Percentiles rank a stretch among this genome's conserved stretches.
These are phyloP conservation scores for Paralichthys olivaceus DNA, from an alignment of 2,113 vertebrate species.

Conservation along the genomic window DNA sequence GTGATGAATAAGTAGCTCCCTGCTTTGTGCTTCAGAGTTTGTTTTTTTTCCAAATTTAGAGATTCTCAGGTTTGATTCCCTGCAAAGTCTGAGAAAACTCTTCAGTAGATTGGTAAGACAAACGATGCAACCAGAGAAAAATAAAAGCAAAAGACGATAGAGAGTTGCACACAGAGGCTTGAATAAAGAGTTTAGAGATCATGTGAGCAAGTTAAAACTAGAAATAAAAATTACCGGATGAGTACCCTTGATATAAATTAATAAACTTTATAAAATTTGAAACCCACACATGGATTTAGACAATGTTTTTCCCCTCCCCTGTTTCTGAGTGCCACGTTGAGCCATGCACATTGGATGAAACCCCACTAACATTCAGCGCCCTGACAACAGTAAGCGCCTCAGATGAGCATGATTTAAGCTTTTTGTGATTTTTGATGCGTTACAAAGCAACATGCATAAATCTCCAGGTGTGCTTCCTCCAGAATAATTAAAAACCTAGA, in stretches of 20 bases:
- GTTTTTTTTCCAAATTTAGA: conserved; percentile 42
- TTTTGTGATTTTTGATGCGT: conserved; percentile 16
- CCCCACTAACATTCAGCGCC: conserved; percentile 44
- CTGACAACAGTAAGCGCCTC: conserved; percentile 35
- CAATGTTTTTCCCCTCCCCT: conserved; percentile 33
- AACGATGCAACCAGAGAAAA: not conserved
- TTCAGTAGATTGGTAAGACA: conserved; percentile 35
- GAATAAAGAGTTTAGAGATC: conserved; percentile 52
- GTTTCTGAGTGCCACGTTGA: conserved; percentile 56
- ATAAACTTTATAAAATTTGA: conserved; percentile 71
- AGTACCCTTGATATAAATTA: conserved; percentile 68
- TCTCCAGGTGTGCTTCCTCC: conserved; percentile 50
- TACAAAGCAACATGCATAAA: conserved; percentile 65
- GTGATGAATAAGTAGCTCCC: conserved; percentile 49
- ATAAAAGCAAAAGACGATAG: conserved; percentile 35
- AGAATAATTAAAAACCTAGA: conserved; percentile 33
- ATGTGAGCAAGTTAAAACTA: conserved; percentile 44
- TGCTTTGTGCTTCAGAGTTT: conserved; percentile 72
- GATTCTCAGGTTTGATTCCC: conserved; percentile 57
- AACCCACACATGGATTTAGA: conserved; percentile 66
- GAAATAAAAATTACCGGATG: conserved; percentile 45
- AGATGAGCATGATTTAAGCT: conserved; percentile 47
- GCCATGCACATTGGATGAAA: conserved; percentile 72
- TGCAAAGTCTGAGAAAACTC: conserved; percentile 58
- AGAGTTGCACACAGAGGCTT: conserved; percentile 61